These are phyloP conservation scores for Mesopsocus fuscifrons DNA, from an alignment of 2,888 invertebrate species.

Conservation along the genomic window DNA sequence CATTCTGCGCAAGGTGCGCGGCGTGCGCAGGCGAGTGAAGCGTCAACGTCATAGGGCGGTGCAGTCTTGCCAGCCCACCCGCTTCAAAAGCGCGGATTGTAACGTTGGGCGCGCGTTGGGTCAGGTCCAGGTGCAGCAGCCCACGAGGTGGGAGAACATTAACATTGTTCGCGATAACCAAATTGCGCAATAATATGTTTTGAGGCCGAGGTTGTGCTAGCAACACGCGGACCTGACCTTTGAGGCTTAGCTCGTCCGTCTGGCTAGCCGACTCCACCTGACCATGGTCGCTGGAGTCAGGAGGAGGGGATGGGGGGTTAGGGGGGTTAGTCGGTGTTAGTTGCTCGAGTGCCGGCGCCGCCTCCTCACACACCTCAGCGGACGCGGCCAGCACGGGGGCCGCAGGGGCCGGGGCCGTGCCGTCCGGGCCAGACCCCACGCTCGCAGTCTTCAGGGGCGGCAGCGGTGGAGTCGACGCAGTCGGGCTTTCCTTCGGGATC, in stretches of 20 bases:
- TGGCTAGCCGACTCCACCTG: constrained; percentile 3
- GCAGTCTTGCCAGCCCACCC: neutral
- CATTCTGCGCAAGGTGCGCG: neutral
- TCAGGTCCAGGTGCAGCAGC: constrained; percentile 1
- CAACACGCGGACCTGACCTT: constrained; percentile 1
- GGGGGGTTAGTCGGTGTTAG: constrained; percentile 25
- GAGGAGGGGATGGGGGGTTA: constrained; percentile 7
- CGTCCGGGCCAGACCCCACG: constrained; percentile 1
- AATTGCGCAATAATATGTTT: constrained; percentile 2
- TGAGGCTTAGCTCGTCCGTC: neutral
- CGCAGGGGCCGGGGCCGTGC: neutral
- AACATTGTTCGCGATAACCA: constrained; percentile 7
- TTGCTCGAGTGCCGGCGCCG: constrained; percentile 22
- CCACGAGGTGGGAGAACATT: constrained; percentile 1
- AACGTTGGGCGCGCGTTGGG: constrained; percentile 5
- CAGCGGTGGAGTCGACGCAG: constrained; percentile 24
- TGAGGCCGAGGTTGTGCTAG: constrained; percentile 1
- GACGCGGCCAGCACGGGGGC: neutral
- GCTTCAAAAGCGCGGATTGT: constrained; percentile 6
- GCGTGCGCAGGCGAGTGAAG: neutral
- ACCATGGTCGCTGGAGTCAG: neutral
- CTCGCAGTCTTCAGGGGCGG: constrained; percentile 20
- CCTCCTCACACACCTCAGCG: constrained; percentile 11
- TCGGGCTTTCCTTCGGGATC: constrained; percentile 32
- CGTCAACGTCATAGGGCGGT: constrained; percentile 5